A percentile compares a stretch with the other conserved stretches of the same genome.
These are phyloP conservation scores for Dilophus febrilis DNA, from an alignment of 2,888 invertebrate genomes.

Conservation along the genomic window DNA sequence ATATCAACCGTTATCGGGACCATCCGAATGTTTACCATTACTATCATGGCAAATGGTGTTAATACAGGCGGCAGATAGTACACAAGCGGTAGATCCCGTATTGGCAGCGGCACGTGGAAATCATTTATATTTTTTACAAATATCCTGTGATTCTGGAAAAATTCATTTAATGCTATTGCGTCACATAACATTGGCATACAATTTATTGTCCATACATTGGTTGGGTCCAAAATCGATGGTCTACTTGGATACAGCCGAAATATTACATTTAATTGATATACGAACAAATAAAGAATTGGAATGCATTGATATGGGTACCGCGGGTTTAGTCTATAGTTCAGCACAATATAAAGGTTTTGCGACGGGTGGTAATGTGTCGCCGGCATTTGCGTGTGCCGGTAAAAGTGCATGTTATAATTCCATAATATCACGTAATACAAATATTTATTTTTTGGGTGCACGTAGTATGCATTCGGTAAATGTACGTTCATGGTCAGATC, in stretches of 20 bases:
- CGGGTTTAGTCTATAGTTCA: conserved; percentile 70
- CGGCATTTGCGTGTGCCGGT: conserved; percentile 40
- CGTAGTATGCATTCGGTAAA: conserved; percentile 39
- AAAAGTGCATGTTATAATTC: conserved; percentile 55
- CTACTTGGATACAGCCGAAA: conserved; percentile 67
- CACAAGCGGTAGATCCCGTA: conserved; percentile 62
- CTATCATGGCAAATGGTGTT: conserved; percentile 85
- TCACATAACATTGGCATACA: conserved; percentile 51
- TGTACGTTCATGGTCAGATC: conserved; percentile 47
- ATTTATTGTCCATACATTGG: conserved; percentile 63
- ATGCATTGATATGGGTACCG: conserved; percentile 60
- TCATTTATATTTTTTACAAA: conserved; percentile 70
- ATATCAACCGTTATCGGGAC: conserved; percentile 56
- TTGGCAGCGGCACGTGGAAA: conserved; percentile 77
- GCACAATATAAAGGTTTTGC: conserved; percentile 77
- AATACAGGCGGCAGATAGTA: conserved; percentile 51
- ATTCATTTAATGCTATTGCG: conserved; percentile 47
- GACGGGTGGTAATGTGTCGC: conserved; percentile 83
- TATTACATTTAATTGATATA: conserved; percentile 76
- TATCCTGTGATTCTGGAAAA: conserved; percentile 31
- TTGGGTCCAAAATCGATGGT: conserved; percentile 68
- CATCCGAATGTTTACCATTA: conserved; percentile 66
- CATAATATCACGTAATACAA: conserved; percentile 44
- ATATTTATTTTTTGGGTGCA: conserved; percentile 53
- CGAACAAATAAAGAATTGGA: conserved; percentile 74